A percentile compares a stretch with the other conserved stretches of the same genome.
phyloP scores from a whole-genome alignment of 2,888 invertebrate genomes.

The Camponotus fellah region DNA sequence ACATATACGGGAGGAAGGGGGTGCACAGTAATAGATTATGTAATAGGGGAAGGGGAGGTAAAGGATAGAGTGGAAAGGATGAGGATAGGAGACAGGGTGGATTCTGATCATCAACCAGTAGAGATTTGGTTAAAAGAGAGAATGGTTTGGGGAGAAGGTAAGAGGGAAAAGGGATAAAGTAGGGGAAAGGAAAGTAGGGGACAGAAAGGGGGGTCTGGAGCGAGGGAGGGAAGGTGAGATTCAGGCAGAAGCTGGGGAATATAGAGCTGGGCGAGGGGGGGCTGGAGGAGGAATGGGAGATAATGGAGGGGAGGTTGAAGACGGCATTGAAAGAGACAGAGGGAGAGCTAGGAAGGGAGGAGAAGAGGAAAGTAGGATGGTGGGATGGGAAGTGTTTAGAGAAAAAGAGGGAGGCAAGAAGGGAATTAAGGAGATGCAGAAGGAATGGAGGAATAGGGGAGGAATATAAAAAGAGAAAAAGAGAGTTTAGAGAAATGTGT shows the following conservation, averaged over 20 bases:
- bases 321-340: neutral
- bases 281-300: neutral
- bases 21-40: conserved; percentile 4
- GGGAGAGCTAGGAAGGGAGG: neutral
- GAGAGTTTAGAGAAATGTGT: too few species aligned
- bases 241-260: neutral
- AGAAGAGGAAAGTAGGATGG: too few species aligned
- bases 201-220: neutral
- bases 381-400: too few species aligned
- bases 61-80: neutral
- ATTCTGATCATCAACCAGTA: neutral
- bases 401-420: too few species aligned
- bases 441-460: neutral
- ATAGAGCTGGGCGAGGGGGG: neutral
- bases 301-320: neutral
- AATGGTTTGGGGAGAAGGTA: neutral
- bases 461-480: neutral
- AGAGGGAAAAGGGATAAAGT: too few species aligned
- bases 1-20: neutral
- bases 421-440: too few species aligned
- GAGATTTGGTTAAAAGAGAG: neutral
- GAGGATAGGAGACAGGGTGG: neutral
- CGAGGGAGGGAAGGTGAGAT: neutral
- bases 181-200: too few species aligned
- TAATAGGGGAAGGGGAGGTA: neutral